These are phyloP conservation scores for Sarcophilus harrisii DNA, from an alignment of 2,797 vertebrate genomes.

Conservation along the genomic window DNA sequence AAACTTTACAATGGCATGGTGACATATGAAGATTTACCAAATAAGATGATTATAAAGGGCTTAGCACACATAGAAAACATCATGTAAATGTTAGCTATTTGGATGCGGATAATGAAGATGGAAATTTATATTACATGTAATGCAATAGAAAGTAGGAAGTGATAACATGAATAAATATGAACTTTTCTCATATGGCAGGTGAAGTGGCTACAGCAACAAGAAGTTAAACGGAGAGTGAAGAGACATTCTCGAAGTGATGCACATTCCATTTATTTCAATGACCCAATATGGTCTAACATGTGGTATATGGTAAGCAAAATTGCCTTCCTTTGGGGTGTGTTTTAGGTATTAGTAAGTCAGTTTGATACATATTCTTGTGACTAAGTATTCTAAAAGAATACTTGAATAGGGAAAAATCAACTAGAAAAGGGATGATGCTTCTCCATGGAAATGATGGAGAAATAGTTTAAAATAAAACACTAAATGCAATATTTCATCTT, in stretches of 20 bases:
- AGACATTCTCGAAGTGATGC: constrained; percentile 85
- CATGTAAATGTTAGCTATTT: neutral
- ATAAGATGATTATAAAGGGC: neutral
- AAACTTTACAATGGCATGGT: neutral
- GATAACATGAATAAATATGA: neutral
- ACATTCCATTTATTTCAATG: constrained; percentile 89
- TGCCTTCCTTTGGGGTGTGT: neutral
- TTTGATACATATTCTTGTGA: neutral
- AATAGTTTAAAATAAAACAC: neutral
- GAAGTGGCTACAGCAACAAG: constrained; percentile 93
- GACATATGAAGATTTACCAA: neutral
- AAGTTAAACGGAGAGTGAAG: constrained; percentile 92
- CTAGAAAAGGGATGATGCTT: accelerated
- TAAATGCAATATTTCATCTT: accelerated
- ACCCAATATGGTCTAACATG: constrained; percentile 96
- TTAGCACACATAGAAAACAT: neutral
- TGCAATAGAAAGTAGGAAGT: neutral
- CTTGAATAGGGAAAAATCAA: neutral
- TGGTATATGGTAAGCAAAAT: constrained; percentile 94
- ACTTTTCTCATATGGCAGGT: constrained; percentile 84
- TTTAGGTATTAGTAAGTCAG: neutral
- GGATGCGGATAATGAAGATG: neutral
- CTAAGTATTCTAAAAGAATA: neutral
- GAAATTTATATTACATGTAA: neutral
- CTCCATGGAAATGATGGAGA: neutral